Conservation (phyloP, 2,797 vertebrate species). For the Cossypha niveicapilla region DNA sequence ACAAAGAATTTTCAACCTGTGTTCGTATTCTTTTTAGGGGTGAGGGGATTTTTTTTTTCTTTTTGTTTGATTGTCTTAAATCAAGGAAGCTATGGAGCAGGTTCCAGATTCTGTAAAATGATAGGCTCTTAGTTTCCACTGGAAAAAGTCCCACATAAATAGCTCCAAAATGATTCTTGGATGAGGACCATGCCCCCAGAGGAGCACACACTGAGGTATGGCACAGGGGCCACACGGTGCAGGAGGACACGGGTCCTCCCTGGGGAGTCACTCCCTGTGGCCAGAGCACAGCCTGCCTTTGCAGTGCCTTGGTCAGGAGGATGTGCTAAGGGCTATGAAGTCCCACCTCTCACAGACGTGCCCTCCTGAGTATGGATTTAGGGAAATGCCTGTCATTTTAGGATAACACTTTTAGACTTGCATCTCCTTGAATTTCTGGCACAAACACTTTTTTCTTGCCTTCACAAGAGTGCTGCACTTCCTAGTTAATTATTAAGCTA, state of each 20-base stretch:
- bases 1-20: not conserved
- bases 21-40: not conserved
- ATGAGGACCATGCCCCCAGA: not conserved
- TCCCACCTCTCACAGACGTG: not conserved
- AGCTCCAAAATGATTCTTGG: not conserved
- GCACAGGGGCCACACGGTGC: rapidly evolving
- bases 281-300: not conserved
- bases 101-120: not conserved
- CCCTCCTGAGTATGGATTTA: not conserved
- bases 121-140: not conserved
- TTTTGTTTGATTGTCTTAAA: not conserved
- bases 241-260: not conserved
- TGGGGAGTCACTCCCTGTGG: not conserved
- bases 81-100: not conserved
- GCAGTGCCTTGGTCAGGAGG: not conserved
- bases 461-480: not conserved
- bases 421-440: not conserved
- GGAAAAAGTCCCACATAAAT: not conserved
- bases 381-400: not conserved
- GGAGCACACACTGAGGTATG: not conserved
- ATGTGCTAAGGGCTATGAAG: not conserved
- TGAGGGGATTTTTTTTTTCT: not conserved
- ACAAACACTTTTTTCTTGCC: not conserved
- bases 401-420: not conserved
- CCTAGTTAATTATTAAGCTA: not conserved